Conservation (phyloP, 2,888 invertebrate species). For the Drosophila pseudotakahashii region DNA sequence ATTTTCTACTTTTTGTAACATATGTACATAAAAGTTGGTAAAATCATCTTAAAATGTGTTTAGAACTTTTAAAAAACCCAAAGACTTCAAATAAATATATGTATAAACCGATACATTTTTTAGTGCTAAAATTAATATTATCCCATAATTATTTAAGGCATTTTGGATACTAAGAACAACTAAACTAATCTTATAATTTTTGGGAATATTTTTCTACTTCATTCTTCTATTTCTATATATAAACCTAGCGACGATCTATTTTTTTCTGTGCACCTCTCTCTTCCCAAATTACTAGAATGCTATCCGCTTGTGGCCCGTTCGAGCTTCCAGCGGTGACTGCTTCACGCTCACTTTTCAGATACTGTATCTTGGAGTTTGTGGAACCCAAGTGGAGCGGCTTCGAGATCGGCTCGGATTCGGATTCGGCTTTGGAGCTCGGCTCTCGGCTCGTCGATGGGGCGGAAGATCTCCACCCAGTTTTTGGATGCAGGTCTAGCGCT, state of each 20-base stretch:
- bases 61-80: too few relatives aligned
- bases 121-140: too few relatives aligned
- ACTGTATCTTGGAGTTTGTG: constrained; percentile 48
- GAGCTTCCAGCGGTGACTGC: constrained; percentile 62
- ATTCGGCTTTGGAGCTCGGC: constrained; percentile 47
- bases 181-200: too few relatives aligned
- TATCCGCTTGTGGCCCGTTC: constrained; percentile 48
- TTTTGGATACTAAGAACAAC: too few relatives aligned
- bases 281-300: constrained; percentile 20
- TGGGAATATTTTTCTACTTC: too few relatives aligned
- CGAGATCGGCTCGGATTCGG: constrained; percentile 24
- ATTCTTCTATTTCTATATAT: not conserved
- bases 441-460: constrained; percentile 64
- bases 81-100: too few relatives aligned
- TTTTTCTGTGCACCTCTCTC: constrained; percentile 13
- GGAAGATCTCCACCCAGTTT: constrained; percentile 83
- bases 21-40: too few relatives aligned
- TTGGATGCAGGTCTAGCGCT: constrained; percentile 74
- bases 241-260: not conserved
- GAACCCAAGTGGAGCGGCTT: constrained; percentile 59
- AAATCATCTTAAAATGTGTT: too few relatives aligned
- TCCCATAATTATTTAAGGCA: too few relatives aligned
- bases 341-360: constrained; percentile 66
- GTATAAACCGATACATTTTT: too few relatives aligned
- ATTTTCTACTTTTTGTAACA: too few relatives aligned